These are phyloP conservation scores for Lycorma delicatula DNA, from an alignment of 1,140 invertebrate species.

Conservation along the genomic window DNA sequence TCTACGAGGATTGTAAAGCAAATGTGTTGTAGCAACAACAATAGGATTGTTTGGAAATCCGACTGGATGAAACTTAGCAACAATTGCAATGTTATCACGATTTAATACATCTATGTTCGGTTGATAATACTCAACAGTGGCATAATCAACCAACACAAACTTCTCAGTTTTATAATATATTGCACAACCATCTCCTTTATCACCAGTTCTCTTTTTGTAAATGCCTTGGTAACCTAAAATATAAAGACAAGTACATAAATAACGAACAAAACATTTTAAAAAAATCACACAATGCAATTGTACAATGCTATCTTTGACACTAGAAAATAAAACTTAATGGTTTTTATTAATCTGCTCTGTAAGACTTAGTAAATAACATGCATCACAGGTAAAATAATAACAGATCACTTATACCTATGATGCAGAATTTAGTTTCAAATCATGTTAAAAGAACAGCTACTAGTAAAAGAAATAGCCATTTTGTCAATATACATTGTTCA, in stretches of 20 bases:
- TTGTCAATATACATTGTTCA: too few species aligned
- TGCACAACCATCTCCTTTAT: conserved; percentile 70
- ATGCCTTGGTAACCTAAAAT: conserved; percentile 36
- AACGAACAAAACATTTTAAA: not conserved
- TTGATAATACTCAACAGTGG: conserved; percentile 49
- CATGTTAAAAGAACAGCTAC: too few species aligned
- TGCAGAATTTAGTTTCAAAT: too few species aligned
- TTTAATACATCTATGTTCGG: conserved; percentile 49
- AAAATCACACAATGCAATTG: not conserved
- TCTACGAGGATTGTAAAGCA: conserved; percentile 85
- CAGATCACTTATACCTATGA: too few species aligned
- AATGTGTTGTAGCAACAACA: conserved; percentile 83
- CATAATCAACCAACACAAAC: conserved; percentile 52
- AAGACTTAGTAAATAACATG: too few species aligned
- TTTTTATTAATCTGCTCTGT: too few species aligned
- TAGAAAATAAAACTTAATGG: not conserved
- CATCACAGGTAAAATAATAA: too few species aligned
- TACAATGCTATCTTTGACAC: too few species aligned
- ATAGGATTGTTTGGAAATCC: conserved; percentile 43
- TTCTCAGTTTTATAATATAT: conserved; percentile 61
- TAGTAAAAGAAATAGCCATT: too few species aligned
- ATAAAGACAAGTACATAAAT: conserved; percentile 20
- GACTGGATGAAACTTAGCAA: conserved; percentile 53
- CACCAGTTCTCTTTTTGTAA: conserved; percentile 41
- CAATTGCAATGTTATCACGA: conserved; percentile 78